phyloP scores from a whole-genome alignment of 1,140 invertebrate species.

The Eumaeus atala region DNA sequence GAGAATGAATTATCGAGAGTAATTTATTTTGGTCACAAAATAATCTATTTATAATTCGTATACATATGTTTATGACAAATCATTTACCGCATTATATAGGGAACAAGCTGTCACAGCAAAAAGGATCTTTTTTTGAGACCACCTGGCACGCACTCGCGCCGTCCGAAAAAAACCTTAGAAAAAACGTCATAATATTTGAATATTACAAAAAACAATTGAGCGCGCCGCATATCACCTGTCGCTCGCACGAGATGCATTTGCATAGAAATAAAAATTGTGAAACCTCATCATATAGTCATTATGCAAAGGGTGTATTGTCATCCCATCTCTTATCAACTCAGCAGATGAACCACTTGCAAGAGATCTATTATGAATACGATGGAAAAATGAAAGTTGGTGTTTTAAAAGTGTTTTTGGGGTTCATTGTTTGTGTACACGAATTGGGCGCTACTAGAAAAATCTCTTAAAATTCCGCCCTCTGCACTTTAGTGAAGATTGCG shows the following conservation, averaged over 20 bases:
- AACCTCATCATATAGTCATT: constrained; percentile 18
- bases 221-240: constrained; percentile 68
- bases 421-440: too few relatives aligned
- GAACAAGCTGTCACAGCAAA: constrained; percentile 54
- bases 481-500: too few relatives aligned
- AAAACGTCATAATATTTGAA: constrained; percentile 72
- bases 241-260: constrained; percentile 67
- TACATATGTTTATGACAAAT: constrained; percentile 10
- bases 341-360: constrained; percentile 1
- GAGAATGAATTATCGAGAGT: too few relatives aligned
- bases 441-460: too few relatives aligned
- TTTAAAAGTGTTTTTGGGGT: neutral
- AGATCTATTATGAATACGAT: too few relatives aligned
- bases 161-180: constrained; percentile 54
- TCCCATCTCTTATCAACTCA: constrained; percentile 2
- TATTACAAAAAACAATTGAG: constrained; percentile 73
- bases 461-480: too few relatives aligned
- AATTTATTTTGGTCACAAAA: too few relatives aligned
- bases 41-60: neutral
- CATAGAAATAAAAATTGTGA: constrained; percentile 52
- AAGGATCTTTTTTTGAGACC: constrained; percentile 57
- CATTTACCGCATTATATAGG: constrained; percentile 24
- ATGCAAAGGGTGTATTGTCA: constrained; percentile 19
- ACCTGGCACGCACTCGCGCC: constrained; percentile 65
- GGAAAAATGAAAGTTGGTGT: neutral